Percentiles rank a stretch among this genome's conserved stretches.
These are phyloP conservation scores for Ara ararauna DNA, from an alignment of 2,797 vertebrate genomes.

Conservation along the genomic window DNA sequence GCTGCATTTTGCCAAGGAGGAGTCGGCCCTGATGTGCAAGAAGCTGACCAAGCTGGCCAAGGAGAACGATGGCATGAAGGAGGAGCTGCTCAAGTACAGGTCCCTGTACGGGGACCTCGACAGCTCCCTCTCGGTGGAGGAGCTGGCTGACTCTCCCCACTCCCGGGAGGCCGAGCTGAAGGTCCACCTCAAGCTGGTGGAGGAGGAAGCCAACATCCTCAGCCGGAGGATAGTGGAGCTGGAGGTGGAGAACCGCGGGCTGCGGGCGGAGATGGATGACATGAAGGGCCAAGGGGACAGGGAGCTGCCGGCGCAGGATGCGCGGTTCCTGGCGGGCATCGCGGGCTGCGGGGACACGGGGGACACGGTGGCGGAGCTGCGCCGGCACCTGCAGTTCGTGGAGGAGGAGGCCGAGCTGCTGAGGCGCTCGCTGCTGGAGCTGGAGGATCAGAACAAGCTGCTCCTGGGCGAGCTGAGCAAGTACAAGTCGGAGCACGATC, in stretches of 20 bases:
- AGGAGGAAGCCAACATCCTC: constrained; percentile 97
- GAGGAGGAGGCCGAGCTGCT: constrained; percentile 98
- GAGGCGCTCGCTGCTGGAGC: constrained; percentile 91
- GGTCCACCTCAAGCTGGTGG: constrained; percentile 94
- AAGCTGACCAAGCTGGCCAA: constrained; percentile 96
- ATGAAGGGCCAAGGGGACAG: constrained; percentile 87
- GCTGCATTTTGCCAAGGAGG: constrained; percentile 98
- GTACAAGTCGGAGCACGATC: constrained; percentile 91
- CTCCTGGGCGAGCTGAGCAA: constrained; percentile 94
- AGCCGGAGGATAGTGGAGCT: constrained; percentile 96
- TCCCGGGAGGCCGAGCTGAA: constrained; percentile 94
- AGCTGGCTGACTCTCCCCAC: constrained; percentile 92
- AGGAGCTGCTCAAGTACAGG: constrained; percentile 92
- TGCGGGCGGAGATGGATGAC: constrained; percentile 94
- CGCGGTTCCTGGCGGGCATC: constrained; percentile 69
- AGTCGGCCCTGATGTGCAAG: constrained; percentile 97
- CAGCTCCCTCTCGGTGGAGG: constrained; percentile 89
- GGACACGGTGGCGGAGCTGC: constrained; percentile 91
- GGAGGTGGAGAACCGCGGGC: constrained; percentile 96
- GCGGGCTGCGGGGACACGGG: constrained; percentile 79
- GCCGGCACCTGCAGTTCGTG: constrained; percentile 96
- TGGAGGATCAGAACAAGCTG: constrained; percentile 98
- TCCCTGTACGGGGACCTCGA: constrained; percentile 93
- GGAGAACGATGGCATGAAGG: constrained; percentile 95
- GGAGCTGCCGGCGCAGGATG: constrained; percentile 80